phyloP scores from a whole-genome alignment of 2,888 invertebrate genomes.

The Tipula lateralis region DNA sequence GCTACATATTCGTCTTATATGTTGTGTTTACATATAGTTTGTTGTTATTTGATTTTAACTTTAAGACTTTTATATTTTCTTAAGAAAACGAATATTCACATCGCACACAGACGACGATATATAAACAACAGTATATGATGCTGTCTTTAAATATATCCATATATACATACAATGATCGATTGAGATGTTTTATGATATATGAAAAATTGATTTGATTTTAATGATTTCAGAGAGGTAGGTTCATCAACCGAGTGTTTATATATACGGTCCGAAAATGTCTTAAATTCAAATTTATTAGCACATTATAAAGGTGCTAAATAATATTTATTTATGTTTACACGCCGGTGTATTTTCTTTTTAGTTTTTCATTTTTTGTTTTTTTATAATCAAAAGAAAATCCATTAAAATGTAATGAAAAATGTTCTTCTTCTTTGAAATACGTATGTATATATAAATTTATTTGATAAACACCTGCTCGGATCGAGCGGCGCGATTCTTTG shows the following conservation, averaged over 20 bases:
- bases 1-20: not conserved
- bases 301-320: slow-evolving; percentile 9
- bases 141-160: not conserved
- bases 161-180: not conserved
- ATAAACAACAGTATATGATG: not conserved
- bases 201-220: not conserved
- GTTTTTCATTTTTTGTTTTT: not conserved
- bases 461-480: not conserved
- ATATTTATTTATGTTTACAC: not conserved
- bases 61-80: not conserved
- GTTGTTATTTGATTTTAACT: slow-evolving; percentile 1
- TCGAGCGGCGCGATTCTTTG: not conserved
- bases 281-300: not conserved
- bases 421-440: not conserved
- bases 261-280: not conserved
- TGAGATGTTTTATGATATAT: not conserved
- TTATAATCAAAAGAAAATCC: not conserved
- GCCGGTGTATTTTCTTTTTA: not conserved
- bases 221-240: not conserved
- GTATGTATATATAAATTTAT: not conserved
- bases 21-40: not conserved
- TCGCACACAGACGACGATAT: slow-evolving; percentile 12
- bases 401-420: not conserved
- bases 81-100: slow-evolving; percentile 12
- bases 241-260: not conserved